Conservation (phyloP, 2,888 invertebrate genomes). For the Biston betularia region DNA sequence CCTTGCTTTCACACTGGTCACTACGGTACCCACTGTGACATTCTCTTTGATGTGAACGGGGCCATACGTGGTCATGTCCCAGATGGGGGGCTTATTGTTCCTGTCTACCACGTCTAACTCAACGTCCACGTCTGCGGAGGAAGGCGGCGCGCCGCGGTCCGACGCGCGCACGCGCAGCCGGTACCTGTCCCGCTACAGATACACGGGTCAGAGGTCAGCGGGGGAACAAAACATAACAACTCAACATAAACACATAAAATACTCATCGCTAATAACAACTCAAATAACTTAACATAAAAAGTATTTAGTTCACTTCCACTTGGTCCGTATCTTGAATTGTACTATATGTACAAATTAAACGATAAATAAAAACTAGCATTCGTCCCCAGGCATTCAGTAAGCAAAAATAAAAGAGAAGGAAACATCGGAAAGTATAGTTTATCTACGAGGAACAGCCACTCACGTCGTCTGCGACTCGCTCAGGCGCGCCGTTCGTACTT, state of each 20-base stretch:
- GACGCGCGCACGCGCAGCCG: constrained; percentile 98
- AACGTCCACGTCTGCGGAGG: constrained; percentile 98
- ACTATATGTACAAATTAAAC: constrained; percentile 56
- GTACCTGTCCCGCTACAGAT: constrained; percentile 97
- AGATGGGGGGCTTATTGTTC: constrained; percentile 99
- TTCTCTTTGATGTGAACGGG: constrained; percentile 99
- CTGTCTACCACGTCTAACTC: constrained; percentile 99
- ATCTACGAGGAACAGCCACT: constrained; percentile 63
- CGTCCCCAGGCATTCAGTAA: constrained; percentile 78
- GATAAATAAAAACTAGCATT: constrained; percentile 60
- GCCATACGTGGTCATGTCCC: constrained; percentile 98
- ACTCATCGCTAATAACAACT: constrained; percentile 79
- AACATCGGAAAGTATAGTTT: constrained; percentile 57
- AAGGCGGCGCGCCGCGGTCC: constrained; percentile 96
- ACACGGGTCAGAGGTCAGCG: constrained; percentile 90
- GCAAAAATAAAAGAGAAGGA: constrained; percentile 78
- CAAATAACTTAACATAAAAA: constrained; percentile 72
- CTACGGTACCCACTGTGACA: constrained; percentile 99
- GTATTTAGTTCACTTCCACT: constrained; percentile 66
- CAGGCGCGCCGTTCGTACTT: constrained; percentile 65
- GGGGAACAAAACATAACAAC: constrained; percentile 86
- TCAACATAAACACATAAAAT: constrained; percentile 82
- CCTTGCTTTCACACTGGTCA: constrained; percentile 99
- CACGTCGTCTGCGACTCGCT: constrained; percentile 60
- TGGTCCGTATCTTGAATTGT: constrained; percentile 58